Conservation (phyloP, 2,888 invertebrate genomes). For the Syrphus vitripennis region DNA sequence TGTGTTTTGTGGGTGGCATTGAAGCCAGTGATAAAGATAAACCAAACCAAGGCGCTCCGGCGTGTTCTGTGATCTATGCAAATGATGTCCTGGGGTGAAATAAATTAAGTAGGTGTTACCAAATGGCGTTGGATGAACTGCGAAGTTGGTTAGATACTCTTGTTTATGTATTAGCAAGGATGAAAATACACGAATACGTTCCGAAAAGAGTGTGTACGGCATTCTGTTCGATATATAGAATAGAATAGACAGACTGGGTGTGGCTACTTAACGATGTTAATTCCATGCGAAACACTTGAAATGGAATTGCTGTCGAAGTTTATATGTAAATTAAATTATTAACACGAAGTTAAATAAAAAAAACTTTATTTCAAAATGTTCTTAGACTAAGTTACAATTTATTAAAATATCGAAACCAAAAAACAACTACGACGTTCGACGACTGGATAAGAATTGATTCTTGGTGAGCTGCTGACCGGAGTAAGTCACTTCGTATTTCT, state of each 20-base stretch:
- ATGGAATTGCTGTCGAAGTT: slow-evolving; percentile 60
- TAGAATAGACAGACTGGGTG: slow-evolving; percentile 53
- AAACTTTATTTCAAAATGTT: too few relatives aligned
- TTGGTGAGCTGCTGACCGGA: too few relatives aligned
- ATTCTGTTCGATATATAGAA: neutral
- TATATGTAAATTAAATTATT: too few relatives aligned
- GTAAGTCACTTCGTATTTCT: too few relatives aligned
- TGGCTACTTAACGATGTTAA: slow-evolving; percentile 70
- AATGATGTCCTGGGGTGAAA: slow-evolving; percentile 70
- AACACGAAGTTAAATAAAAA: too few relatives aligned
- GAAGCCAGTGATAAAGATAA: neutral
- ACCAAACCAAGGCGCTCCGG: slow-evolving; percentile 32
- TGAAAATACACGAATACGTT: slow-evolving; percentile 24
- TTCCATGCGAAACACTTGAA: slow-evolving; percentile 59
- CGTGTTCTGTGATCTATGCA: slow-evolving; percentile 67
- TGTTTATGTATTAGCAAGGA: slow-evolving; percentile 44
- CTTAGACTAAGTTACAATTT: too few relatives aligned
- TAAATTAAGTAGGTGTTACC: slow-evolving; percentile 71
- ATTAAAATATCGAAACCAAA: too few relatives aligned
- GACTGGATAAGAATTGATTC: too few relatives aligned
- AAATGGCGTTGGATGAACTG: slow-evolving; percentile 67
- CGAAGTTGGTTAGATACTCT: slow-evolving; percentile 51
- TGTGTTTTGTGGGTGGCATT: slow-evolving; percentile 18
- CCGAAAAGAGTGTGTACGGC: neutral
- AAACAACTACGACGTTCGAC: too few relatives aligned